Base-by-base conservation (phyloP, 2,797 vertebrate species). In the Spea hammondii region DNA sequence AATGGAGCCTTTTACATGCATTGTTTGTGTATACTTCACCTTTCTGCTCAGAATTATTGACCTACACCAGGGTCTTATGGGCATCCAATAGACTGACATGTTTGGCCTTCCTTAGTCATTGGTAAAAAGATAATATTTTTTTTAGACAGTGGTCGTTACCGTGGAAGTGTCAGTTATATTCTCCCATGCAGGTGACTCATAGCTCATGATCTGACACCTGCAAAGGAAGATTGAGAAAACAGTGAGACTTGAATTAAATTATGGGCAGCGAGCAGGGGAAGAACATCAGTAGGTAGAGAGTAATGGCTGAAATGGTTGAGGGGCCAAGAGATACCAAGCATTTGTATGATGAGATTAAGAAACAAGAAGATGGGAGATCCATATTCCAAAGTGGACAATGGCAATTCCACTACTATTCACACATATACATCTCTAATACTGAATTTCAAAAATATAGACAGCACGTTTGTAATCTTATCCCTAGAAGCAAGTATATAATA, bases 151-250 rank as follows among this genome's bases (percentile, higher is more conserved):
- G 46, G 6, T 67, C 66, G 96, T 95, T 90, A 98, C 97, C 83
- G 96, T 96, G 85, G 93, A 88, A 87, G 89, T 94, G 83, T 93
- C 92, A 80, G 95, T 95, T 87, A 92, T 85, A 88, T 93, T 95
- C 90, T 94, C 96, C 96, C 96, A 97, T 83, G 94, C 84, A 87
- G 91, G 91, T 89, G 93, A 94, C 87, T 94, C 95, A 96, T 96
- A 91, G 94, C 92, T 97, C 90, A 95, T 94, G 90, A 94, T 97
- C 94, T 88, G 94, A 88, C 89, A 77, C 89, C 88, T 85, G 90
- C 90, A 69, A 91, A 87, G 12, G 14, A 17, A 62, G n/a, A 14
- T 17, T 32, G 77, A 85, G 90, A 85, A 90, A 70, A 53, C 5
- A 62, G 65, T 62, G 53, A 32, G 47, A 48, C 14, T 17, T 47